A percentile compares a stretch with the other conserved stretches of the same genome.
Evolutionary conservation across 2,797 vertebrate genomes (phyloP).

Genomic region (Pseudomugil gertrudae): DNA sequence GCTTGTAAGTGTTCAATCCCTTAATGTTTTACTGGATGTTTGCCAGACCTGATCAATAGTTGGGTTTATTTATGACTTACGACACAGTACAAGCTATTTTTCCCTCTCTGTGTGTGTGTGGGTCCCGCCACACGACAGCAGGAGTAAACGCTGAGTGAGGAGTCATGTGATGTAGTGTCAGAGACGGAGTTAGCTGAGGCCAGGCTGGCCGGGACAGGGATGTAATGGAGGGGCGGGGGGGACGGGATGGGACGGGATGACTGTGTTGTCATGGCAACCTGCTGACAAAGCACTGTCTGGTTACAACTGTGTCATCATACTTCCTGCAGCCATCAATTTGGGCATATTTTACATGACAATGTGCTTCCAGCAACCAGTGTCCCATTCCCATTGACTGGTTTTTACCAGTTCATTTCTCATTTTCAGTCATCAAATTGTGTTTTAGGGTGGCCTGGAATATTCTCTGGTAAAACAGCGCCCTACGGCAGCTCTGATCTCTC

Average conservation of each 20-base stretch:
- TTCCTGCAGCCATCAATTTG: slow-evolving; percentile 6
- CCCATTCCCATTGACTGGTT: neutral
- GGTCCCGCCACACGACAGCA: slow-evolving; percentile 1
- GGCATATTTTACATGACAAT: neutral
- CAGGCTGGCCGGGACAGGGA: neutral
- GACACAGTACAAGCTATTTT: slow-evolving; percentile 11
- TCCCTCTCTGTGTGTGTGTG: neutral
- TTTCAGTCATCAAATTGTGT: neutral
- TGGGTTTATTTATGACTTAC: slow-evolving; percentile 11
- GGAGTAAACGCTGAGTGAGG: slow-evolving; percentile 10
- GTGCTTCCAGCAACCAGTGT: neutral
- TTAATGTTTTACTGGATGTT: slow-evolving; percentile 8
- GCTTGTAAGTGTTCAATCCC: slow-evolving; percentile 14
- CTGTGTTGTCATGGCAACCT: slow-evolving; percentile 54
- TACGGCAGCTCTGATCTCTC: neutral
- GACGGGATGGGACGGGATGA: slow-evolving; percentile 27
- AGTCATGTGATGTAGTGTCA: neutral
- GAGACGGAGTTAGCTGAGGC: slow-evolving; percentile 26
- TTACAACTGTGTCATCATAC: slow-evolving; percentile 23
- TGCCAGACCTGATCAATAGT: neutral
- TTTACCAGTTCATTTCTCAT: neutral
- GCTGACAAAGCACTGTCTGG: slow-evolving; percentile 69
- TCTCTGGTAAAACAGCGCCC: neutral
- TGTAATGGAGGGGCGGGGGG: slow-evolving; percentile 47
- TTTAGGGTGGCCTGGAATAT: too few relatives aligned